These are phyloP conservation scores for Xenentodon cancila DNA, from an alignment of 2,797 vertebrate genomes.

Conservation along the genomic window DNA sequence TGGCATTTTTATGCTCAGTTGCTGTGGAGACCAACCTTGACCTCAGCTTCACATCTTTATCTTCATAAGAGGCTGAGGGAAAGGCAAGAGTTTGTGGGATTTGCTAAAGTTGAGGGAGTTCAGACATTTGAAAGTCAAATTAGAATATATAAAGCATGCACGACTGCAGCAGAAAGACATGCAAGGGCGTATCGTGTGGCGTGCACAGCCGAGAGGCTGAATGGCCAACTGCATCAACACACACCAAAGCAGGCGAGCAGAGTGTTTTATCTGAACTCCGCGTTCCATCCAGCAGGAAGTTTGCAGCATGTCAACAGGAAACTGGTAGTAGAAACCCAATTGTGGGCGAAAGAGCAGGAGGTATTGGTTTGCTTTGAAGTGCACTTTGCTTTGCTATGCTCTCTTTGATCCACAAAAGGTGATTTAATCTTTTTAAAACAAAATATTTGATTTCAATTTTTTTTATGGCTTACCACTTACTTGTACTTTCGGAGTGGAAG, in stretches of 20 bases:
- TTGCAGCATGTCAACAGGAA: conserved; percentile 66
- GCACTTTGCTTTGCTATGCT: conserved; percentile 2
- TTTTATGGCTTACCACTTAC: conserved; percentile 7
- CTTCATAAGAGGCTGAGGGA: conserved; percentile 34
- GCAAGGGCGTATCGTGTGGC: not conserved
- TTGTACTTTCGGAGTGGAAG: conserved; percentile 33
- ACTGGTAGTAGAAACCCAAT: conserved; percentile 14
- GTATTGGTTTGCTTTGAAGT: conserved; percentile 23
- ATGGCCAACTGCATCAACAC: conserved; percentile 3
- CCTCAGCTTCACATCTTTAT: conserved; percentile 55
- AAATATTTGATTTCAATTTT: not conserved
- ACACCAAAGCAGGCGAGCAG: conserved; percentile 16
- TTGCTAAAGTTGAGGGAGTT: conserved; percentile 54
- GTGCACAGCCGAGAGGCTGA: conserved; percentile 1
- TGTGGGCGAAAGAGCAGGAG: conserved; percentile 23
- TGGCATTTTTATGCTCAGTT: conserved; percentile 57
- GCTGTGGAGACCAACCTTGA: conserved; percentile 66
- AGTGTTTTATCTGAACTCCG: conserved; percentile 9
- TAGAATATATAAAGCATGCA: conserved; percentile 54
- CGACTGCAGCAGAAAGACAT: conserved; percentile 34
- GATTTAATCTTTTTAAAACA: conserved; percentile 15
- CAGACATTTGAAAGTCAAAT: conserved; percentile 75
- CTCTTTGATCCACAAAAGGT: conserved; percentile 29
- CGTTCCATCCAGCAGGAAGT: conserved; percentile 48
- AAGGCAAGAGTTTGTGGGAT: conserved; percentile 35